A percentile compares a stretch with the other conserved stretches of the same genome.
Conservation (phyloP, 2,888 invertebrate species). For the Parascotia fuliginaria region DNA sequence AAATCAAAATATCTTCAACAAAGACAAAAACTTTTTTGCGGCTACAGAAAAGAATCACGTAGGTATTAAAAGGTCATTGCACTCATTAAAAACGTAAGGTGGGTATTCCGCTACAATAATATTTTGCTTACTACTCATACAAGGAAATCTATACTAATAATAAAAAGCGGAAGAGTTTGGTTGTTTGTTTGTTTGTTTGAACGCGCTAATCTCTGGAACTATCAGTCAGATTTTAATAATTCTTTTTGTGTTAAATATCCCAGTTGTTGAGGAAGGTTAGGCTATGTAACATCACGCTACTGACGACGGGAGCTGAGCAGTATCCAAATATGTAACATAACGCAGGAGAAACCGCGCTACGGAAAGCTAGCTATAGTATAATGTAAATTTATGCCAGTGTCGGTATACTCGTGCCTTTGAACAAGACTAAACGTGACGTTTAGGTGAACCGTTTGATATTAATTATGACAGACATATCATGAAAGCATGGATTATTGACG, state of each 20-base stretch:
- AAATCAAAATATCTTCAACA: neutral
- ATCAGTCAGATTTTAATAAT: too few relatives aligned
- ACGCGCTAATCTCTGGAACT: too few relatives aligned
- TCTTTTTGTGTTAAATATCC: too few relatives aligned
- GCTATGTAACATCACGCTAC: too few relatives aligned
- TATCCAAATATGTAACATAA: too few relatives aligned
- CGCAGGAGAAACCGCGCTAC: too few relatives aligned
- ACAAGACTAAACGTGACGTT: conserved; percentile 2
- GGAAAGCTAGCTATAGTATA: too few relatives aligned
- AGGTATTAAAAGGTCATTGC: neutral
- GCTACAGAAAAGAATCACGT: neutral
- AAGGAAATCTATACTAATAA: conserved; percentile 4
- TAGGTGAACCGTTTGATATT: conserved; percentile 5
- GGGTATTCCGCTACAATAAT: neutral
- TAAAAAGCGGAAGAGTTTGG: too few relatives aligned
- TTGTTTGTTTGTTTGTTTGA: too few relatives aligned
- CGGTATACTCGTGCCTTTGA: neutral
- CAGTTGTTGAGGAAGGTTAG: too few relatives aligned
- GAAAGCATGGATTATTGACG: neutral
- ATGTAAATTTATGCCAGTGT: neutral
- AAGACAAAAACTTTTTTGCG: too few relatives aligned
- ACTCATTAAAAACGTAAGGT: neutral
- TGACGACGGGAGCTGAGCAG: too few relatives aligned
- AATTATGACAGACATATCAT: conserved; percentile 5
- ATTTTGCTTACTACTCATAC: conserved; percentile 3